Evolutionary conservation across 2,888 invertebrate species (phyloP).

Genomic region (Nephrotoma appendiculata): DNA sequence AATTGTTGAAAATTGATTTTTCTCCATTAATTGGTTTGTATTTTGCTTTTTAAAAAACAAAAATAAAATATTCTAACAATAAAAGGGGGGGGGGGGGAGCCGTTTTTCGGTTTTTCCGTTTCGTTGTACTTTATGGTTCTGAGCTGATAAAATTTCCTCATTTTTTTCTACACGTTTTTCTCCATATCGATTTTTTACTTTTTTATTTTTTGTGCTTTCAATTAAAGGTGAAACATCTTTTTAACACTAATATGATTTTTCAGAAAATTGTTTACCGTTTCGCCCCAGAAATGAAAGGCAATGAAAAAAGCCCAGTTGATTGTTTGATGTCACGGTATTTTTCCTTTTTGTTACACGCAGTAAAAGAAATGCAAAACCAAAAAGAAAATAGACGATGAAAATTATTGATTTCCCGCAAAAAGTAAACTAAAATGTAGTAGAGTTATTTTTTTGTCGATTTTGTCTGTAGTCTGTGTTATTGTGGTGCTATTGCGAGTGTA

Average conservation of each 20-base stretch:
- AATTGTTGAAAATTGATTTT: background rate
- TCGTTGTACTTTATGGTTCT: background rate
- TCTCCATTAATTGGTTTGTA: background rate
- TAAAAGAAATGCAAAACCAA: background rate
- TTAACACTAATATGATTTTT: background rate
- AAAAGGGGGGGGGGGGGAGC: background rate
- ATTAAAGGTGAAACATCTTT: background rate
- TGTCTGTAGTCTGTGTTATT: background rate
- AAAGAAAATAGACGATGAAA: background rate
- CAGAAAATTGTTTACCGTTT: background rate
- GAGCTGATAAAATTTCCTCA: background rate
- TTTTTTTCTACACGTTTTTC: background rate
- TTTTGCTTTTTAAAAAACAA: background rate
- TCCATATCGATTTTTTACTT: background rate
- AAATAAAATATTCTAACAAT: background rate
- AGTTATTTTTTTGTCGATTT: background rate
- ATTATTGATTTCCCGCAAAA: background rate
- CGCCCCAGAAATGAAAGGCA: background rate
- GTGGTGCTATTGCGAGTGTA: background rate
- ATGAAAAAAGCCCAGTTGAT: background rate
- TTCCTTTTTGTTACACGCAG: background rate
- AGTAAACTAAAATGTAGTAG: background rate
- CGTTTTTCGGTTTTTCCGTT: background rate
- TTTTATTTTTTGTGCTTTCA: background rate
- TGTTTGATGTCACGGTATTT: background rate